Evolutionary conservation across 2,888 invertebrate genomes (phyloP).

Genomic region (Creontiades dilutus): DNA sequence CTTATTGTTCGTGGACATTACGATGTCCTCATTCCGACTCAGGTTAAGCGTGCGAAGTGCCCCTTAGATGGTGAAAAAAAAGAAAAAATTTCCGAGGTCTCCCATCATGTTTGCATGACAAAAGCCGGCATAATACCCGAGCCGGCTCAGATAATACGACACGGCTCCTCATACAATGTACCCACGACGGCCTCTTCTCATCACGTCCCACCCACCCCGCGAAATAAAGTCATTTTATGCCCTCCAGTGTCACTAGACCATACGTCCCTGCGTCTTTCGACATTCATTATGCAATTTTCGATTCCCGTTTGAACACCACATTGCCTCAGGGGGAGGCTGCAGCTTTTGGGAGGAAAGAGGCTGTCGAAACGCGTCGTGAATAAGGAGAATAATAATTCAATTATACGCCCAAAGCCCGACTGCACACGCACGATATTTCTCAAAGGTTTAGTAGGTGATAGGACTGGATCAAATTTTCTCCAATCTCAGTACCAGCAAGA

Average conservation of each 20-base stretch:
- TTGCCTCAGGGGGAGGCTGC: not conserved
- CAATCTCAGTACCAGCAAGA: too few species aligned
- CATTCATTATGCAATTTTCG: slow-evolving; percentile 33
- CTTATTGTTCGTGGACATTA: too few species aligned
- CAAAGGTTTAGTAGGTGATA: not conserved
- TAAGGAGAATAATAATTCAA: not conserved
- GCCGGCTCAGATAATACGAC: not conserved
- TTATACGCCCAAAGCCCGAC: not conserved
- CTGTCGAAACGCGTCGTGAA: not conserved
- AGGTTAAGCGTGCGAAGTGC: not conserved
- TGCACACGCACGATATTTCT: slow-evolving; percentile 12
- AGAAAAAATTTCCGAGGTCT: slow-evolving; percentile 25
- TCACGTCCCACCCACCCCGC: not conserved
- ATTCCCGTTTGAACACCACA: not conserved
- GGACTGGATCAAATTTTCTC: too few species aligned
- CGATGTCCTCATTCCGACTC: not conserved
- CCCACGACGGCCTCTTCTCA: not conserved
- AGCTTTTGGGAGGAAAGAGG: not conserved
- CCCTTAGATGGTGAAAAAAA: not conserved
- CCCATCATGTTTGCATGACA: slow-evolving; percentile 28
- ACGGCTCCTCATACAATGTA: not conserved
- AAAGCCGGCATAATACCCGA: not conserved
- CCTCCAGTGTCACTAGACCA: not conserved
- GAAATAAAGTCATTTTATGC: slow-evolving; percentile 26
- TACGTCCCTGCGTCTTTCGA: not conserved